These are phyloP conservation scores for Andrena trimmerana DNA, from an alignment of 2,888 invertebrate species.

Conservation along the genomic window DNA sequence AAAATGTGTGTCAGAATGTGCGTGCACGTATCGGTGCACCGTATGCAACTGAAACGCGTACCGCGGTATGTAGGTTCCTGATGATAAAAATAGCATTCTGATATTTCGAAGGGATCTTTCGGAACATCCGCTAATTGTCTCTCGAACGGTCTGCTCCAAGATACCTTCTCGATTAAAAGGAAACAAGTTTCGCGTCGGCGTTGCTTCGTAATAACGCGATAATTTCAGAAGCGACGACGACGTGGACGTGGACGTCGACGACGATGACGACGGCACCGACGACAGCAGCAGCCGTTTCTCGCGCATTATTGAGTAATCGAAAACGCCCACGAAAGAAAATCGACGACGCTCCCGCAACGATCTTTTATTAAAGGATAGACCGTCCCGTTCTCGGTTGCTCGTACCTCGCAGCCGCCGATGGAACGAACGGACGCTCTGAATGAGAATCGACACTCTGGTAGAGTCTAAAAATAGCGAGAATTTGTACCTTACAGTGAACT, in stretches of 20 bases:
- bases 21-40: constrained; percentile 24
- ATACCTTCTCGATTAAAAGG: background rate
- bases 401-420: constrained; percentile 17
- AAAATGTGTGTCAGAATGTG: constrained; percentile 66
- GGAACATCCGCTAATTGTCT: constrained; percentile 49
- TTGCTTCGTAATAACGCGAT: background rate
- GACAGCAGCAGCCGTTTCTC: constrained; percentile 13
- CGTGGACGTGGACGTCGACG: constrained; percentile 1
- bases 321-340: constrained; percentile 62
- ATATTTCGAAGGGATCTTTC: constrained; percentile 79
- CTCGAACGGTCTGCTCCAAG: background rate
- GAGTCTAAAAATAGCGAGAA: constrained; percentile 80
- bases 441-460: constrained; percentile 69
- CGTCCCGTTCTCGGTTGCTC: background rate
- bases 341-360: background rate
- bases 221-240: background rate
- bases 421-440: constrained; percentile 62
- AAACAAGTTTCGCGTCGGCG: background rate
- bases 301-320: constrained; percentile 61
- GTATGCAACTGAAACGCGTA: constrained; percentile 46
- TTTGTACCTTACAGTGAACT: constrained; percentile 82
- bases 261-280: background rate
- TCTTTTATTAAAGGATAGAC: constrained; percentile 5
- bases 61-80: constrained; percentile 82
- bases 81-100: constrained; percentile 82